Percentiles rank a stretch among this genome's conserved stretches.
Evolutionary conservation across 2,113 vertebrate genomes (phyloP).

Genomic region (Neotragus pygmaeus): DNA sequence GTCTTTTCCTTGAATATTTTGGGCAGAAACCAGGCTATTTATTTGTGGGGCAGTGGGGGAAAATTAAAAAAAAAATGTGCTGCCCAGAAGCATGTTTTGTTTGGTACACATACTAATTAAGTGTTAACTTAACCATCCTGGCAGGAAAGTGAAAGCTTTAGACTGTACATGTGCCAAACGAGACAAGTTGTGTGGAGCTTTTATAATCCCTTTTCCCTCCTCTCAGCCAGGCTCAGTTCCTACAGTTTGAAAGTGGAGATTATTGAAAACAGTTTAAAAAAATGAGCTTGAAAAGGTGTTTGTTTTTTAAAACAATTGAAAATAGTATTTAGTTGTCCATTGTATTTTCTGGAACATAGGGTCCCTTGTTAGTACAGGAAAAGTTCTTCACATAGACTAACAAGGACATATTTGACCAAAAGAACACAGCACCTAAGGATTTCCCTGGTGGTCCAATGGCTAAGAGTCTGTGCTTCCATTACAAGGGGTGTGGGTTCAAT

Average conservation of each 20-base stretch:
- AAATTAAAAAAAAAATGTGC: slow-evolving; percentile 15
- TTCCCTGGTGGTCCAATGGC: background rate
- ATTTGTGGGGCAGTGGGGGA: slow-evolving; percentile 53
- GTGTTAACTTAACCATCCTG: slow-evolving; percentile 67
- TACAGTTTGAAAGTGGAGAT: background rate
- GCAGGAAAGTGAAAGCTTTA: background rate
- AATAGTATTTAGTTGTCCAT: background rate
- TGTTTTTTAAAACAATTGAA: slow-evolving; percentile 21
- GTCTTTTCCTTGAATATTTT: slow-evolving; percentile 80
- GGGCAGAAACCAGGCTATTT: slow-evolving; percentile 74
- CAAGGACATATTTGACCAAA: background rate
- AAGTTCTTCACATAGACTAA: background rate
- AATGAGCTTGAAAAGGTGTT: background rate
- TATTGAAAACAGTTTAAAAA: background rate
- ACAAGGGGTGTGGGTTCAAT: background rate
- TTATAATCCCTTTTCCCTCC: background rate
- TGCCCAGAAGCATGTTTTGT: slow-evolving; percentile 54
- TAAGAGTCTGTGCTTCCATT: background rate
- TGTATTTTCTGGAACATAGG: background rate
- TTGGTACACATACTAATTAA: slow-evolving; percentile 63
- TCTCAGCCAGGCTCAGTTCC: background rate
- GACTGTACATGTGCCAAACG: background rate
- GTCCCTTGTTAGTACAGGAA: background rate
- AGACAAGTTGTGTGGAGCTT: background rate
- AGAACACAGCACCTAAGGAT: background rate